Base-by-base conservation (phyloP, 1,140 invertebrate genomes). In the Scylla paramamosain region DNA sequence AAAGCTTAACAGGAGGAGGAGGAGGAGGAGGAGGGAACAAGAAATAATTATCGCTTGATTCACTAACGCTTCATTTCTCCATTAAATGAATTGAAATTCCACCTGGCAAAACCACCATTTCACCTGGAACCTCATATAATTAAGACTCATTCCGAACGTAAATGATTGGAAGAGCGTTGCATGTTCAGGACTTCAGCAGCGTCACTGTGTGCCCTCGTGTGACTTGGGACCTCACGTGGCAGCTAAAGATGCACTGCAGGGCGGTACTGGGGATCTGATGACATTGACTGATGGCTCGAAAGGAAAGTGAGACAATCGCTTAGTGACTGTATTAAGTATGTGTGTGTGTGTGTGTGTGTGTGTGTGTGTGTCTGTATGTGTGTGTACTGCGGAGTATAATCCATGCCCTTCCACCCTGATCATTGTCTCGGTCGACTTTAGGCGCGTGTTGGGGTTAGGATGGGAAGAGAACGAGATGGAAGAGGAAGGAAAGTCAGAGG, bases 321-420 rank as follows among this genome's bases (percentile, higher is more conserved):
- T n/a, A n/a, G n/a, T 77, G 67, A 77, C 67, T 7, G 67, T 77
- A n/a, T 12, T 77, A 20, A 1, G 67, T 77, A 2, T 77, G 67
- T 77, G 67, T 77, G n/a, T 77, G 67, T 77, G 67, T 77, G 67
- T 77, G 67, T 77, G 67, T 77, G 67, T 77, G 67, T 77, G 67
- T 77, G 67, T 77, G 67, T 67, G 59, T 67, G 59, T 67, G 59
- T 67, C 7, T 67, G 59, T 67, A 16, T 67, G 59, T 67, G 59
- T 77, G 67, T 77, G 67, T 77, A n/a, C n/a, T 39, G 39, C 39
- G 39, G 48, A 7, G 48, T 52, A 14, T 52, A 14, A 39, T 39
- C 1, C 39, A 39, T 39, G 39, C 39, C 52, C 52, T 77, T n/a
- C 20, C 59, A 14, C 7, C 20, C 59, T 67, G 59, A 48, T 48